Conservation (phyloP, 2,888 invertebrate species). For the Lasioglossum oenotherae region DNA sequence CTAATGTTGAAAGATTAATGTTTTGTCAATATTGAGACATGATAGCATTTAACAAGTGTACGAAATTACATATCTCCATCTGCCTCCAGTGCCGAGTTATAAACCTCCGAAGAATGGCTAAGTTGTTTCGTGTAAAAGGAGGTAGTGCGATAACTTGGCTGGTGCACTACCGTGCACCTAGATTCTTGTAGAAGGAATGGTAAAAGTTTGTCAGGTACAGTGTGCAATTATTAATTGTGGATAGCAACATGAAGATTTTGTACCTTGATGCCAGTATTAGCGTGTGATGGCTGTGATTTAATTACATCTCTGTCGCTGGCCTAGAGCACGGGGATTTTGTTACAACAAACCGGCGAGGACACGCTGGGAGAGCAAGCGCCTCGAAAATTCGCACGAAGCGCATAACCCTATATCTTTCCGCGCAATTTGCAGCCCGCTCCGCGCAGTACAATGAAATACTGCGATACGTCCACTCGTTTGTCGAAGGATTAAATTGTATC, state of each 20-base stretch:
- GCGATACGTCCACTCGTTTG: slow-evolving; percentile 37
- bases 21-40: too few species aligned
- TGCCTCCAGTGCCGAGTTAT: too few species aligned
- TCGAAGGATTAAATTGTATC: slow-evolving; percentile 48
- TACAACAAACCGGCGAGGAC: background rate
- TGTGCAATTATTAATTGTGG: background rate
- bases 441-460: slow-evolving; percentile 30
- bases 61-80: too few species aligned
- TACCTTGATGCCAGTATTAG: background rate
- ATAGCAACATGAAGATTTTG: background rate
- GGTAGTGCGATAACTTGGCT: too few species aligned
- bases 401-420: slow-evolving; percentile 12
- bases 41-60: too few species aligned
- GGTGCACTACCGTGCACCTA: too few species aligned
- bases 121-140: too few species aligned
- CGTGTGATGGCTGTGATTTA: background rate
- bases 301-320: background rate
- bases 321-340: background rate
- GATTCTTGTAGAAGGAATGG: background rate
- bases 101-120: too few species aligned
- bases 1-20: too few species aligned
- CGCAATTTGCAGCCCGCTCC: slow-evolving; percentile 25
- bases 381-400: slow-evolving; percentile 12
- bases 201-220: background rate
- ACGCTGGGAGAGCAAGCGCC: slow-evolving; percentile 11